A percentile compares a stretch with the other conserved stretches of the same genome.
phyloP scores from a whole-genome alignment of 2,113 vertebrate species.

The Motacilla alba region DNA sequence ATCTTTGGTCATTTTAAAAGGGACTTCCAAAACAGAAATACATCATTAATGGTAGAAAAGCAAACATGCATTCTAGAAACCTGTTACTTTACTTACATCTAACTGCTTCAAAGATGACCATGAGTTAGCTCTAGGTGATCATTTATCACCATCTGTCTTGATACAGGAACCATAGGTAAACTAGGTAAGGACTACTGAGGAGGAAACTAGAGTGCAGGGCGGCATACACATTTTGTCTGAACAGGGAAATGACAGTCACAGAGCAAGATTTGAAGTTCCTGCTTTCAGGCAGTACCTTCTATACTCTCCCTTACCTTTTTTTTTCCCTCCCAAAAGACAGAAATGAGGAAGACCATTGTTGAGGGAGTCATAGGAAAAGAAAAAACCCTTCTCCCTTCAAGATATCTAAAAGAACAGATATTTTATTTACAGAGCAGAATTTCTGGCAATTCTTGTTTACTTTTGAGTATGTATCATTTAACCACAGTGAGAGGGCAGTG shows the following conservation, averaged over 20 bases:
- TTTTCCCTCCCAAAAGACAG: not conserved
- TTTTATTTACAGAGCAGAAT: not conserved
- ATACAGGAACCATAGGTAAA: not conserved
- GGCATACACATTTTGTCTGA: not conserved
- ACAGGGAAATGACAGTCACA: not conserved
- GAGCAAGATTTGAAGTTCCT: not conserved
- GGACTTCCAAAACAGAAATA: not conserved
- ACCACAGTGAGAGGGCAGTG: not conserved
- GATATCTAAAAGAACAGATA: not conserved
- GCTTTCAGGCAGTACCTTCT: not conserved
- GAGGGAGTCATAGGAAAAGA: not conserved
- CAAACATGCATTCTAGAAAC: not conserved
- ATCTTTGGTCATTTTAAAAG: not conserved
- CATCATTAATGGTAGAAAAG: not conserved
- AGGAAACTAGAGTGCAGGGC: not conserved
- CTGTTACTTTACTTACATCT: not conserved
- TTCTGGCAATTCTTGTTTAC: not conserved
- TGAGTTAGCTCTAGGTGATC: not conserved
- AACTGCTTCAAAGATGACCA: not conserved
- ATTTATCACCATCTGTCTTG: not conserved
- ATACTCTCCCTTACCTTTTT: not conserved
- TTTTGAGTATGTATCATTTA: not conserved
- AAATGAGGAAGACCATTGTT: not conserved
- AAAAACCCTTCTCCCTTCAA: not conserved
- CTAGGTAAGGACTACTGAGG: not conserved